phyloP scores from a whole-genome alignment of 2,888 invertebrate genomes.

The Drepanosiphum platanoidis region DNA sequence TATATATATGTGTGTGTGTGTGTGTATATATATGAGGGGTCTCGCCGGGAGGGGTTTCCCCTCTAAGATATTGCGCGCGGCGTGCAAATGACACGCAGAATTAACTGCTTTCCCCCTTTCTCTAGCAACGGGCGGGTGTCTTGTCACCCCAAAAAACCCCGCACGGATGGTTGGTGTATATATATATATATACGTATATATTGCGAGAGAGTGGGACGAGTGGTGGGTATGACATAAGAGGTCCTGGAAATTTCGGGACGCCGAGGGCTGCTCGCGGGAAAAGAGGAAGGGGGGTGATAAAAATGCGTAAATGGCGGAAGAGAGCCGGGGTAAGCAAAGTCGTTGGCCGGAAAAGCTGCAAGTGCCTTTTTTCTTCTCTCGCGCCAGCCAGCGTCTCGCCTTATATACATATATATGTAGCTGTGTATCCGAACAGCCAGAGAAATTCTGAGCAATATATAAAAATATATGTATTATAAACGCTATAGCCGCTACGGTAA shows the following conservation, averaged over 20 bases:
- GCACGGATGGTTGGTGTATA: constrained; percentile 4
- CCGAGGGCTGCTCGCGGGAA: constrained; percentile 24
- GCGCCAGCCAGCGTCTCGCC: constrained; percentile 23
- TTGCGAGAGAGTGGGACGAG: background rate
- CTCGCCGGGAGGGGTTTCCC: constrained; percentile 41
- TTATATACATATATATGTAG: no score
- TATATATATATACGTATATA: no score
- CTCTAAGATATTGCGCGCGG: constrained; percentile 62
- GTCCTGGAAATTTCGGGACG: constrained; percentile 58
- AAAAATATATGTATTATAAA: constrained; percentile 38
- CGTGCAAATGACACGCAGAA: constrained; percentile 64
- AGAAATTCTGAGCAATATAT: constrained; percentile 52
- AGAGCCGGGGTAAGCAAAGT: constrained; percentile 50
- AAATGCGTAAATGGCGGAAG: constrained; percentile 60
- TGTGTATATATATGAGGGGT: constrained; percentile 2
- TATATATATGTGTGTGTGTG: constrained; percentile 6
- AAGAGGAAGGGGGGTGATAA: constrained; percentile 35
- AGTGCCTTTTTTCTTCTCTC: constrained; percentile 54
- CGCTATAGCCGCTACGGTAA: background rate
- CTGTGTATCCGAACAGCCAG: constrained; percentile 41
- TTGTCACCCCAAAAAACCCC: constrained; percentile 59
- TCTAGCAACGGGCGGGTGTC: constrained; percentile 30
- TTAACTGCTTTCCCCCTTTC: constrained; percentile 62
- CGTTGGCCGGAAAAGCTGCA: constrained; percentile 61
- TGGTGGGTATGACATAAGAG: constrained; percentile 57